A percentile compares a stretch with the other conserved stretches of the same genome.
phyloP scores from a whole-genome alignment of 1,140 invertebrate species.

The Bombus fervidus region DNA sequence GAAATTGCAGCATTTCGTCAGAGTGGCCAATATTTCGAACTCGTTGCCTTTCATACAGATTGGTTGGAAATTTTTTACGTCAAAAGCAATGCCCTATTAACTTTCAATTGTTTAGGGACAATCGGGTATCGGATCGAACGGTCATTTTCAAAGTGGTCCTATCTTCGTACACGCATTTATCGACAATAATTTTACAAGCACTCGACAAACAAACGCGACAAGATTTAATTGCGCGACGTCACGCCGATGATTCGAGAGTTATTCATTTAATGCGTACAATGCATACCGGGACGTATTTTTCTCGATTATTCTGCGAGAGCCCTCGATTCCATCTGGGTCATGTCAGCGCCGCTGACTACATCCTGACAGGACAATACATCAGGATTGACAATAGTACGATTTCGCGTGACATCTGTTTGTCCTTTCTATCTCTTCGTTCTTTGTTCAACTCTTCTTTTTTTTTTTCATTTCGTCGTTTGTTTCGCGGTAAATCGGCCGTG shows the following conservation, averaged over 20 bases:
- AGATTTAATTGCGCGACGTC: slow-evolving; percentile 40
- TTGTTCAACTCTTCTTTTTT: slow-evolving; percentile 6
- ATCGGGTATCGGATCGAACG: not conserved
- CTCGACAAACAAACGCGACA: slow-evolving; percentile 25
- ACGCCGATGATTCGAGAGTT: slow-evolving; percentile 32
- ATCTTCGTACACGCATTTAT: not conserved
- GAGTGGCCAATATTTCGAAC: not conserved
- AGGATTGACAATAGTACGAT: slow-evolving; percentile 67
- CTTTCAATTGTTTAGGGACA: slow-evolving; percentile 18
- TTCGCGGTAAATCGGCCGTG: slow-evolving; percentile 53
- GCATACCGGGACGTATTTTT: slow-evolving; percentile 9
- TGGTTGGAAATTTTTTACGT: not conserved
- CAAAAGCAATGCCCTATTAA: not conserved
- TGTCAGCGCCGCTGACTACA: slow-evolving; percentile 67
- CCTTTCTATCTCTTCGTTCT: slow-evolving; percentile 20
- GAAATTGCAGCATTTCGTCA: not conserved
- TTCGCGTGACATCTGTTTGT: slow-evolving; percentile 54
- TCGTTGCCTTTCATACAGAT: not conserved
- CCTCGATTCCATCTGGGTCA: slow-evolving; percentile 71
- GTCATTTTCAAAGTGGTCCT: not conserved
- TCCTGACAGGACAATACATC: slow-evolving; percentile 66
- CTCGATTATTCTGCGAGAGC: slow-evolving; percentile 59
- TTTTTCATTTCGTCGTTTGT: slow-evolving; percentile 48
- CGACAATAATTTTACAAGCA: slow-evolving; percentile 10
- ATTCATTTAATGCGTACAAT: slow-evolving; percentile 44